phyloP scores from a whole-genome alignment of 2,888 invertebrate genomes.

The Thalpophila matura region DNA sequence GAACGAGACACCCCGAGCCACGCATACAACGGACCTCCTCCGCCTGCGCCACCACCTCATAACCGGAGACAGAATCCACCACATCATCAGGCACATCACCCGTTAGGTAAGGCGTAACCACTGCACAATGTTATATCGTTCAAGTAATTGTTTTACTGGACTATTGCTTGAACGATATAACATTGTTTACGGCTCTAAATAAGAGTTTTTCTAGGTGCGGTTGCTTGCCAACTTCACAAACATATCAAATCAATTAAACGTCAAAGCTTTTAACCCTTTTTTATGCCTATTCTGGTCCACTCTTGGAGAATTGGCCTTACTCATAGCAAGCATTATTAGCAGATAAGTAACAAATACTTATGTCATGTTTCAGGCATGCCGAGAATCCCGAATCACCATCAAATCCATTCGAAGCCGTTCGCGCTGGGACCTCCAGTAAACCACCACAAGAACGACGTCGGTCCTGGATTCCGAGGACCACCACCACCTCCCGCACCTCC shows the following conservation, averaged over 20 bases:
- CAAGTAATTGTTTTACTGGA: no score
- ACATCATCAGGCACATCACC: slow-evolving; percentile 91
- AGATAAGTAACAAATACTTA: neutral
- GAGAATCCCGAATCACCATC: slow-evolving; percentile 88
- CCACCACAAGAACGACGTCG: slow-evolving; percentile 88
- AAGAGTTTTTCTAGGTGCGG: no score
- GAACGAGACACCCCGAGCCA: slow-evolving; percentile 91
- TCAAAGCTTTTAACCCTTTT: no score
- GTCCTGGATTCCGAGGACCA: slow-evolving; percentile 94
- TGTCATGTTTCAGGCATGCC: slow-evolving; percentile 82
- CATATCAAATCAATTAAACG: no score
- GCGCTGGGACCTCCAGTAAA: slow-evolving; percentile 85
- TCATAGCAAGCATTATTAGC: neutral
- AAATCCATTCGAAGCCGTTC: slow-evolving; percentile 87
- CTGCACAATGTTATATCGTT: no score
- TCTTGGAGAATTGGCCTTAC: no score
- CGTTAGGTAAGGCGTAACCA: slow-evolving; percentile 76
- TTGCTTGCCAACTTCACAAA: no score
- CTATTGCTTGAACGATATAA: no score
- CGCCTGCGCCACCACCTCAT: slow-evolving; percentile 92
- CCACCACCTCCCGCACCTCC: slow-evolving; percentile 88
- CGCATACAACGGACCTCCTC: slow-evolving; percentile 89
- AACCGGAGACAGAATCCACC: slow-evolving; percentile 94
- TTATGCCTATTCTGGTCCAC: no score
- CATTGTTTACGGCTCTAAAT: no score